Conservation (phyloP, 2,888 invertebrate species). For the Syrphus vitripennis region DNA sequence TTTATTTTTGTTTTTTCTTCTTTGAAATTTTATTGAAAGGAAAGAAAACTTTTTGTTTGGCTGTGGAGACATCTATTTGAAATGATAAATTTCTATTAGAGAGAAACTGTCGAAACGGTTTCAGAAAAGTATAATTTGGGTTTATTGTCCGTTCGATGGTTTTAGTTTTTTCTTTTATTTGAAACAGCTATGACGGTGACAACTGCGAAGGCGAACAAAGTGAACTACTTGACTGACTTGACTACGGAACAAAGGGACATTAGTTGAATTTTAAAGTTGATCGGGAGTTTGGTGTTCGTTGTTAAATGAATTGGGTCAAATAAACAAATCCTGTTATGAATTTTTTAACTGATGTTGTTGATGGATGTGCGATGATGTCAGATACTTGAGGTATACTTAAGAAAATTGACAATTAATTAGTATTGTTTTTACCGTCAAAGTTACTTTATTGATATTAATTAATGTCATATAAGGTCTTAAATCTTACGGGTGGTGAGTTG, state of each 20-base stretch:
- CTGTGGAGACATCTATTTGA: slow-evolving; percentile 63
- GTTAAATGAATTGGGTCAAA: slow-evolving; percentile 22
- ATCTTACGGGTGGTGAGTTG: too few relatives aligned
- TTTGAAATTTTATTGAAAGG: slow-evolving; percentile 6
- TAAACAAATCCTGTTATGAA: slow-evolving; percentile 46
- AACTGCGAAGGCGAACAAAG: background rate
- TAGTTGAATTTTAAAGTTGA: slow-evolving; percentile 51
- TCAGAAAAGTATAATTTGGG: slow-evolving; percentile 44
- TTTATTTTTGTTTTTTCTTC: background rate
- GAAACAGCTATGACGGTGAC: background rate
- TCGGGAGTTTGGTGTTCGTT: slow-evolving; percentile 3
- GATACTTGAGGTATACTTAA: background rate
- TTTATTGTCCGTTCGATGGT: slow-evolving; percentile 53
- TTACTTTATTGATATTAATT: too few relatives aligned
- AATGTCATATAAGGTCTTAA: too few relatives aligned
- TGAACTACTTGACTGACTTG: slow-evolving; percentile 19
- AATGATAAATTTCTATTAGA: slow-evolving; percentile 63
- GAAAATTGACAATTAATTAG: background rate
- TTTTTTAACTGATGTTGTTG: background rate
- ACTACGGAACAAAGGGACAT: slow-evolving; percentile 48
- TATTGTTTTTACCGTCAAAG: too few relatives aligned
- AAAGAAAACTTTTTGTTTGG: slow-evolving; percentile 55
- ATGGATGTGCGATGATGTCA: background rate
- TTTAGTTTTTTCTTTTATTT: slow-evolving; percentile 24
- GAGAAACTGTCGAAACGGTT: slow-evolving; percentile 46